Evolutionary conservation across 2,888 invertebrate species (phyloP).

Genomic region (Tenthredo livida): DNA sequence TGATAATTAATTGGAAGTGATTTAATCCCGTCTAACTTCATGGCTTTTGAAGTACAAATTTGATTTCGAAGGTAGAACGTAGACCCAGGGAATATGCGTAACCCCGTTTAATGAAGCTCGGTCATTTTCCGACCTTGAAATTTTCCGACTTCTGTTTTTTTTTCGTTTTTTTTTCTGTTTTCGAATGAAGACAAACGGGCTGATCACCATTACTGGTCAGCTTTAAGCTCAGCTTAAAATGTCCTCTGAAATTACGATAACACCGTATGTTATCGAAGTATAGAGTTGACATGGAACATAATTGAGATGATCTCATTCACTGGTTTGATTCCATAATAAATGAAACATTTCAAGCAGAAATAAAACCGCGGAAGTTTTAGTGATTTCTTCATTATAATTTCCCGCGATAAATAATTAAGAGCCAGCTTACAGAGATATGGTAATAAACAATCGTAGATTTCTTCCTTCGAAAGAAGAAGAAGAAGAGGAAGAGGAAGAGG

Average conservation of each 20-base stretch:
- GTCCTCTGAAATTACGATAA: neutral
- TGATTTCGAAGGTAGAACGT: neutral
- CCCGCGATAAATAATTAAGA: neutral
- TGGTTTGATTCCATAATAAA: neutral
- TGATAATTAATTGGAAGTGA: neutral
- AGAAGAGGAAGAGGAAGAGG: neutral
- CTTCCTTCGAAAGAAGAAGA: neutral
- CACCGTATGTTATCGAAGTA: neutral
- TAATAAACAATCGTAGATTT: neutral
- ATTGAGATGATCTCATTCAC: neutral
- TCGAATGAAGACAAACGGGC: neutral
- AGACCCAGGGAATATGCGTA: constrained; percentile 1
- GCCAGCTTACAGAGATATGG: neutral
- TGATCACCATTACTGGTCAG: neutral
- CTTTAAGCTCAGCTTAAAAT: neutral
- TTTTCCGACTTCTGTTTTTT: neutral
- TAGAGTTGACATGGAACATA: neutral
- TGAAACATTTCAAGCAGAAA: neutral
- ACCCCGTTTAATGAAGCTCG: neutral
- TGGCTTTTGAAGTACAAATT: neutral
- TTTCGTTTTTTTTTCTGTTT: neutral
- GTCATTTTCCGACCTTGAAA: constrained; percentile 22
- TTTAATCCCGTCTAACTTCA: constrained; percentile 8
- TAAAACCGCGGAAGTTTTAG: neutral
- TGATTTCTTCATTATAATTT: neutral